Percentiles rank a stretch among this genome's conserved stretches.
These are phyloP conservation scores for Drosophila nr. perissopoda DNA, from an alignment of 2,888 invertebrate species.

Conservation along the genomic window DNA sequence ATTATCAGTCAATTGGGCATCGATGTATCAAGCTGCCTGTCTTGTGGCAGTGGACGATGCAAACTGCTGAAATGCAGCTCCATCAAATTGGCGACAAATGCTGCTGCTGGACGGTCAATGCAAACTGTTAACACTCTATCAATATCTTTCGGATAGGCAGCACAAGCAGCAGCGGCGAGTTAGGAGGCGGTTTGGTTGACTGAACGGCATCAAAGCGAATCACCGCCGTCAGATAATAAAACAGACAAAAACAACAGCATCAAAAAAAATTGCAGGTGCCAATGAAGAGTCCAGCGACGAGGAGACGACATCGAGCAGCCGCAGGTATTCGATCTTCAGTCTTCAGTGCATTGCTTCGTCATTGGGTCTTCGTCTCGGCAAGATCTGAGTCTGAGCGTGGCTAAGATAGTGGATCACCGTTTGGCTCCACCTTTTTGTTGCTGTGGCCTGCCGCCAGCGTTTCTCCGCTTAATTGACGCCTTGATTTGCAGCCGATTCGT, in stretches of 20 bases:
- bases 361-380: constrained; percentile 38
- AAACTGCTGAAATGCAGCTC: constrained; percentile 53
- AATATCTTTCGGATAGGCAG: constrained; percentile 45
- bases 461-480: constrained; percentile 64
- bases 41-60: constrained; percentile 22
- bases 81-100: constrained; percentile 63
- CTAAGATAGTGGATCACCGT: constrained; percentile 49
- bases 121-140: constrained; percentile 61
- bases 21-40: constrained; percentile 41
- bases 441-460: constrained; percentile 48
- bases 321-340: constrained; percentile 43
- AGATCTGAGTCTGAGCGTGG: constrained; percentile 60
- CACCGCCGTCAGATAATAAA: constrained; percentile 60
- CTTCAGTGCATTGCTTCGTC: constrained; percentile 16
- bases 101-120: constrained; percentile 42
- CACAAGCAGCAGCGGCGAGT: constrained; percentile 25
- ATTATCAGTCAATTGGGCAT: constrained; percentile 45
- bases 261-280: constrained; percentile 52
- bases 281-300: constrained; percentile 34
- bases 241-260: not conserved
- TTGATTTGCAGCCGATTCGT: constrained; percentile 62
- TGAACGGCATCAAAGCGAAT: constrained; percentile 59
- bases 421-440: constrained; percentile 65
- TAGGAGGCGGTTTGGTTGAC: constrained; percentile 61
- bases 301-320: constrained; percentile 31